Percentiles rank a stretch among this genome's conserved stretches.
Evolutionary conservation across 2,113 vertebrate species (phyloP).

Genomic region (Thalassoma bifasciatum): DNA sequence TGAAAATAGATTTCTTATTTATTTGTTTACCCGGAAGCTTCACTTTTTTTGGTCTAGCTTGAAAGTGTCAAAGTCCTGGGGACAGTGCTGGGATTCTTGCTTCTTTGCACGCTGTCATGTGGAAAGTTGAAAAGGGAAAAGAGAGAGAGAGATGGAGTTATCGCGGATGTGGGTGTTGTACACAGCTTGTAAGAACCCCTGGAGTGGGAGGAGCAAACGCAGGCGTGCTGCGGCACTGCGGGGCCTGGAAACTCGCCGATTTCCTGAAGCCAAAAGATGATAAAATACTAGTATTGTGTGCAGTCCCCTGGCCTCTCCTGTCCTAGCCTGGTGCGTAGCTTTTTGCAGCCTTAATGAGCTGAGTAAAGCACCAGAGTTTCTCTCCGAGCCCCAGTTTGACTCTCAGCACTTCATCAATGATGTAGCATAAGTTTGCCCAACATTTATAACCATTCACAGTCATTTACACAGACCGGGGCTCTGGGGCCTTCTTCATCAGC

Average conservation of each 20-base stretch:
- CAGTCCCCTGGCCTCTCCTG: slow-evolving; percentile 61
- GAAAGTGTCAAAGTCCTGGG: slow-evolving; percentile 66
- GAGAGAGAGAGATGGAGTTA: slow-evolving; percentile 21
- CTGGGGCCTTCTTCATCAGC: slow-evolving; percentile 38
- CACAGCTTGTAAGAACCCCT: slow-evolving; percentile 53
- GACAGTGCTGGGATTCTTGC: slow-evolving; percentile 45
- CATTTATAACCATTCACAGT: slow-evolving; percentile 72
- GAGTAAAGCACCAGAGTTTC: slow-evolving; percentile 68
- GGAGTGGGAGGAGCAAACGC: slow-evolving; percentile 54
- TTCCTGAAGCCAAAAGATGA: slow-evolving; percentile 73
- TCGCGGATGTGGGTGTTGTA: slow-evolving; percentile 36
- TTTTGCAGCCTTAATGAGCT: slow-evolving; percentile 77
- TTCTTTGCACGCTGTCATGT: slow-evolving; percentile 31
- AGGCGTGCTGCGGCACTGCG: slow-evolving; percentile 55
- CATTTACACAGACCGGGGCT: slow-evolving; percentile 55
- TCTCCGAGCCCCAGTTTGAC: slow-evolving; percentile 52
- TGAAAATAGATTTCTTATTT: slow-evolving; percentile 68
- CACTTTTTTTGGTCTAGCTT: slow-evolving; percentile 51
- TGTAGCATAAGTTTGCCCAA: slow-evolving; percentile 60
- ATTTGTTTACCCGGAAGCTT: slow-evolving; percentile 66
- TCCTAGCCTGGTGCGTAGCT: slow-evolving; percentile 54
- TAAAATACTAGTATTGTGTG: slow-evolving; percentile 75
- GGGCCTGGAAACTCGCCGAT: slow-evolving; percentile 48
- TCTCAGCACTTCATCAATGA: slow-evolving; percentile 74
- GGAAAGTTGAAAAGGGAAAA: slow-evolving; percentile 31